Conservation (phyloP, 2,797 vertebrate species). For the Chaenodraco wilsoni region DNA sequence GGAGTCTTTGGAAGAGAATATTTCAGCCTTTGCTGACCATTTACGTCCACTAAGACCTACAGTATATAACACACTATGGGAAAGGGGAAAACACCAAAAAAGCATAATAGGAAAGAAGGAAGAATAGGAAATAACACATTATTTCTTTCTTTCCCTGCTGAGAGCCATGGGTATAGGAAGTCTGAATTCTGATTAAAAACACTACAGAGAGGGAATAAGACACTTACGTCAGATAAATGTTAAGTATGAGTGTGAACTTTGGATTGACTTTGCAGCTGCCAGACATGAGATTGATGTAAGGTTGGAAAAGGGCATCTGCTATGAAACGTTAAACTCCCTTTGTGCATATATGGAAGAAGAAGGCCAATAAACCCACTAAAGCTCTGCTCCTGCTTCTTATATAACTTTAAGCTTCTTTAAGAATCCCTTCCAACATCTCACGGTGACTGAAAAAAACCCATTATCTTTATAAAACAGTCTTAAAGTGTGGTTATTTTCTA, state of each 20-base stretch:
- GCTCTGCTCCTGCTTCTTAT: neutral
- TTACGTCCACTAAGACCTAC: too few species aligned
- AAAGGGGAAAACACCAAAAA: too few species aligned
- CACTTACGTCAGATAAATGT: neutral
- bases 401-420: neutral
- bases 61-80: too few species aligned
- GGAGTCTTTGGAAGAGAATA: too few species aligned
- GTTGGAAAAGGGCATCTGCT: neutral
- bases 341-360: neutral
- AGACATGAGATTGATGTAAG: neutral
- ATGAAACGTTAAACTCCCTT: neutral
- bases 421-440: neutral
- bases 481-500: neutral
- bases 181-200: neutral
- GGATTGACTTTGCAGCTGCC: neutral
- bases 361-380: slow-evolving; percentile 9
- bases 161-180: slow-evolving; percentile 1
- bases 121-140: too few species aligned
- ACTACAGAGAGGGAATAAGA: neutral
- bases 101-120: too few species aligned
- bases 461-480: neutral
- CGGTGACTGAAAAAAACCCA: neutral
- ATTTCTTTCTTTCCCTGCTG: too few species aligned
- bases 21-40: too few species aligned
- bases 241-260: neutral